phyloP scores from a whole-genome alignment of 2,888 invertebrate genomes.

The Campopleginae sp. region DNA sequence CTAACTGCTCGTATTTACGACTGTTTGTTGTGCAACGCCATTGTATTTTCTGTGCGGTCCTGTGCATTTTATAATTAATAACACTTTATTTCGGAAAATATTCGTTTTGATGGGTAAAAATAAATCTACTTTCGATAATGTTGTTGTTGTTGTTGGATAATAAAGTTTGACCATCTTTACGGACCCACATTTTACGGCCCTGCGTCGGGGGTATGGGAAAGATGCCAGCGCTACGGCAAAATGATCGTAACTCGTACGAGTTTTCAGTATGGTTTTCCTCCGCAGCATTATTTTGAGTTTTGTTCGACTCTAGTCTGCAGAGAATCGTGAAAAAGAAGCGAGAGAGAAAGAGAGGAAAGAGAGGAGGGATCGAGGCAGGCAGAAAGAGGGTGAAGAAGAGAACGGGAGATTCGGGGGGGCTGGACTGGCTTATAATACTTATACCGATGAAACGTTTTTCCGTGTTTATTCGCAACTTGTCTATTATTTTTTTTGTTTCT shows the following conservation, averaged over 20 bases:
- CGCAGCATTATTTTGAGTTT: not conserved
- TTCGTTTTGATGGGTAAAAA: not conserved
- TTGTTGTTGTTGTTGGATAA: not conserved
- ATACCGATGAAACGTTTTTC: conserved; percentile 76
- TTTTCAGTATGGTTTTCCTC: not conserved
- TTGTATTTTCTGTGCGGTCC: not conserved
- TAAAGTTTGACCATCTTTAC: not conserved
- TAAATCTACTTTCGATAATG: not conserved
- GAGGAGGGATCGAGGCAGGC: conserved; percentile 22
- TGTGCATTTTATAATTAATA: not conserved
- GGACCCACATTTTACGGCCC: not conserved
- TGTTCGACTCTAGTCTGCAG: conserved; percentile 1
- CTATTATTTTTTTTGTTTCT: conserved; percentile 74
- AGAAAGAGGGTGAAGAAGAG: conserved; percentile 27
- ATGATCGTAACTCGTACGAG: not conserved
- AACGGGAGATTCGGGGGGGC: conserved; percentile 48
- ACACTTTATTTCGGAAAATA: not conserved
- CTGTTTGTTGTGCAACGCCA: too few species aligned
- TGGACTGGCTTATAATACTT: conserved; percentile 43
- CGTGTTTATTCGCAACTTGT: conserved; percentile 75
- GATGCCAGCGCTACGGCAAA: not conserved
- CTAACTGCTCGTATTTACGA: too few species aligned
- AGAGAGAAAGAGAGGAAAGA: conserved; percentile 2
- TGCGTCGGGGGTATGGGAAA: not conserved
- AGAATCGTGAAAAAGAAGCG: not conserved